Evolutionary conservation across 2,113 vertebrate species (phyloP).

Genomic region (Bucco capensis): DNA sequence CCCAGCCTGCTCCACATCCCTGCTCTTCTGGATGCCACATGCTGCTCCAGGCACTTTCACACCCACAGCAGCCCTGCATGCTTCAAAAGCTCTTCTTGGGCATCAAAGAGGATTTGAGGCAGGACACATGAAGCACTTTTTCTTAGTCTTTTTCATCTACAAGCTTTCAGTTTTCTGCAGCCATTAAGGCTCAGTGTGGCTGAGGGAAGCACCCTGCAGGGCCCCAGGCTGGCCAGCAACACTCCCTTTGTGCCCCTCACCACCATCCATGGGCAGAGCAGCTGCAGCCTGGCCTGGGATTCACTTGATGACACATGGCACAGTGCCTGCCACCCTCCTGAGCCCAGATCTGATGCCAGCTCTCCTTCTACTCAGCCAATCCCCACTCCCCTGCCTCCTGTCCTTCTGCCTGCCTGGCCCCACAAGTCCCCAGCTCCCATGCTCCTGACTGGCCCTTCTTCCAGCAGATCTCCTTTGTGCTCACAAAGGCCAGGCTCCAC

Average conservation of each 20-base stretch:
- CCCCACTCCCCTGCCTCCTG: not conserved
- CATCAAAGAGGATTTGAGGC: not conserved
- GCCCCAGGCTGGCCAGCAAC: not conserved
- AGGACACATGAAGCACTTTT: not conserved
- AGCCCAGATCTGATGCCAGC: fast-evolving
- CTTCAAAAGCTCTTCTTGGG: not conserved
- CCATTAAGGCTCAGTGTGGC: not conserved
- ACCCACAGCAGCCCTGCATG: not conserved
- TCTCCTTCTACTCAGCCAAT: not conserved
- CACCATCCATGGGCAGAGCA: not conserved
- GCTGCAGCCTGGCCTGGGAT: not conserved
- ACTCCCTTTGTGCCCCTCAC: fast-evolving
- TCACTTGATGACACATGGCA: not conserved
- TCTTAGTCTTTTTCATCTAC: not conserved
- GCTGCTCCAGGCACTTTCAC: not conserved
- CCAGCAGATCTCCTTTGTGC: not conserved
- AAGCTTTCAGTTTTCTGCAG: not conserved
- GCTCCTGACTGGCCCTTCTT: not conserved
- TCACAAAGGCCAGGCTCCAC: too few species aligned
- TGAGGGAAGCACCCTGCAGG: not conserved
- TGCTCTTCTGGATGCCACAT: not conserved
- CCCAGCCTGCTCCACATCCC: not conserved
- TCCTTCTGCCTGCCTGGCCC: not conserved
- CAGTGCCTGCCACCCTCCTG: not conserved
- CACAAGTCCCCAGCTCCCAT: not conserved